A percentile compares a stretch with the other conserved stretches of the same genome.
Evolutionary conservation across 2,113 vertebrate species (phyloP).

Genomic region (Forbesichthys agassizii): DNA sequence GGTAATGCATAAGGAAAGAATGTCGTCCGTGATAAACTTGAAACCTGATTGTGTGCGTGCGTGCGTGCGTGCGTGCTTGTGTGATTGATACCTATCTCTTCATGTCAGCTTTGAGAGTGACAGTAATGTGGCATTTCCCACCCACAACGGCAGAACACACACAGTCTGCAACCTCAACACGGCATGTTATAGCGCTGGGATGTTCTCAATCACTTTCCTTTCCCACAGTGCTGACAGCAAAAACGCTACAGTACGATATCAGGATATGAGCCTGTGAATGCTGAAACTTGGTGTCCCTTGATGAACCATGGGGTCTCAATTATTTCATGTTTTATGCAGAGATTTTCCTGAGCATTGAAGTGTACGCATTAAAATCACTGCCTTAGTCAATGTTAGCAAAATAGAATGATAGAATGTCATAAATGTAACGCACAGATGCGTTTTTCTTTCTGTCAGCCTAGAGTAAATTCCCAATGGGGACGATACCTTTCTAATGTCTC

Average conservation of each 20-base stretch:
- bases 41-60: constrained; percentile 17
- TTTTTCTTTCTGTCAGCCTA: too few species aligned
- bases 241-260: neutral
- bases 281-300: constrained; percentile 5
- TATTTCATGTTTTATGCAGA: too few species aligned
- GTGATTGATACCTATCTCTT: constrained; percentile 60
- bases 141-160: constrained; percentile 66
- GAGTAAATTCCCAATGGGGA: too few species aligned
- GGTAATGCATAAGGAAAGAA: constrained; percentile 3
- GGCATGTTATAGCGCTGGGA: constrained; percentile 43
- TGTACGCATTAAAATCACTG: too few species aligned
- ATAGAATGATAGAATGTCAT: too few species aligned
- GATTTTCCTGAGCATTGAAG: too few species aligned
- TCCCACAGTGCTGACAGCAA: constrained; percentile 40
- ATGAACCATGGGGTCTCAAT: constrained; percentile 5
- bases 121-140: constrained; percentile 68
- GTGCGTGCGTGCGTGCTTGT: constrained; percentile 23
- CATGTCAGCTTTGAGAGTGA: constrained; percentile 58
- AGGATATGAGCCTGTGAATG: constrained; percentile 22
- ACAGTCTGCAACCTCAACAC: constrained; percentile 62
- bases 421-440: too few species aligned
- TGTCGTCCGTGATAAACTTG: constrained; percentile 38
- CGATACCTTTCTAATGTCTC: too few species aligned
- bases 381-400: too few species aligned
- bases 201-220: constrained; percentile 53